phyloP scores from a whole-genome alignment of 2,797 vertebrate species.

The Epinephelus coioides region DNA sequence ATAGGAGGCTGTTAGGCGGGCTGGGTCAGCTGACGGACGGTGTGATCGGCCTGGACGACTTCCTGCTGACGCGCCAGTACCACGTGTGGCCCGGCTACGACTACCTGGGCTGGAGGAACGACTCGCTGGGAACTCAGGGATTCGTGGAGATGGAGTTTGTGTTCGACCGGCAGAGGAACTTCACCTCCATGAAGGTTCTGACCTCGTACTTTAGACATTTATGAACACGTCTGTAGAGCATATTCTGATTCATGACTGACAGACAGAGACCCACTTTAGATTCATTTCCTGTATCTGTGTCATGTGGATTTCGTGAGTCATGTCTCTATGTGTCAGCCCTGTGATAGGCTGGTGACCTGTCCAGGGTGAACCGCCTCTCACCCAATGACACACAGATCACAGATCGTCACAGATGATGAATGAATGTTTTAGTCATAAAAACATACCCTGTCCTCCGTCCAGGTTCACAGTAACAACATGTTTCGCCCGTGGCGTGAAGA shows the following conservation, averaged over 20 bases:
- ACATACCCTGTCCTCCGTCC: background rate
- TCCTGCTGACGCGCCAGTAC: slow-evolving; percentile 84
- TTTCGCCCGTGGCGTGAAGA: slow-evolving; percentile 92
- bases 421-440: background rate
- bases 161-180: slow-evolving; percentile 89
- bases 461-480: slow-evolving; percentile 98
- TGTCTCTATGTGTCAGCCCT: too few relatives aligned
- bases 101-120: slow-evolving; percentile 91
- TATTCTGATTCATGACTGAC: too few relatives aligned
- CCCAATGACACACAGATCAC: too few relatives aligned
- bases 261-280: too few relatives aligned
- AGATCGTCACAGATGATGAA: too few relatives aligned
- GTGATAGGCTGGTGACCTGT: too few relatives aligned
- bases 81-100: slow-evolving; percentile 89
- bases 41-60: slow-evolving; percentile 87
- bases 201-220: background rate
- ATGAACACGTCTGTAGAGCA: too few relatives aligned
- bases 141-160: slow-evolving; percentile 89
- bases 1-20: slow-evolving; percentile 86
- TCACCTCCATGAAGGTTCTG: slow-evolving; percentile 90
- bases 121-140: slow-evolving; percentile 79
- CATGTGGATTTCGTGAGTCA: too few relatives aligned
- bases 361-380: too few relatives aligned
- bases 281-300: too few relatives aligned
- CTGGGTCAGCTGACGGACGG: slow-evolving; percentile 91